Base-by-base conservation (phyloP, 2,888 invertebrate species). In the Zygogramma bicolorata region DNA sequence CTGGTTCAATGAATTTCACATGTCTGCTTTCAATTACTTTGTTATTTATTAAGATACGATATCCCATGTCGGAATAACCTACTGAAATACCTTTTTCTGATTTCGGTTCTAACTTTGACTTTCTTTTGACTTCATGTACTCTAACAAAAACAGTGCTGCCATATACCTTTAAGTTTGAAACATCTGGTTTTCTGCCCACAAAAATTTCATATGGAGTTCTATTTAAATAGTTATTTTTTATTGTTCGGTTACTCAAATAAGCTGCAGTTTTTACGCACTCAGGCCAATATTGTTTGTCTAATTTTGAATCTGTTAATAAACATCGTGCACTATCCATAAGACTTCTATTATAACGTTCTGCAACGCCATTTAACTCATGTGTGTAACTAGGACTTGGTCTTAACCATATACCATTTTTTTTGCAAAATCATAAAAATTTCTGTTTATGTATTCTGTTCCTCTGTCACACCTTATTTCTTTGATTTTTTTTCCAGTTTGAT, bases 151-250 rank as follows among this genome's bases (percentile, higher is more conserved):
- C 62, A 62, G n/a, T 49, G 27, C 62, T 68, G 18, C 62, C 62
- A 40, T 62, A 68, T 53, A 68, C 29, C 27, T 46, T 20, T 3
- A 62, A 62, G 27, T 62, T 18, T 57, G 29, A 25, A 49, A 70
- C 49, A 27, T 59, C 29, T 22, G 70, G 49, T 59, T 70, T 70
- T 18, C 34, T 70, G 10, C 61, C 40, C 18, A 70, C 29, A 38
- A 65, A 60, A 20, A 65, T 65, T 49, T 70, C 70, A 53, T 60
- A 70, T 29, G 65, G 65, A 8, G 70, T 70, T 70, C 59, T 70
- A 13, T n/a, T 66, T 10, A 25, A 25, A 49, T 42, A 53, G n/a
- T 38, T 63, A 31, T 57, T 59, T 29, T 42, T 31, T 59, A 60
- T n/a, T 10, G 65, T 61, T 62, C 62, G 46, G 20, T 62, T 68